A percentile compares a stretch with the other conserved stretches of the same genome.
These are phyloP conservation scores for Plotosus lineatus DNA, from an alignment of 2,113 vertebrate genomes.

Conservation along the genomic window DNA sequence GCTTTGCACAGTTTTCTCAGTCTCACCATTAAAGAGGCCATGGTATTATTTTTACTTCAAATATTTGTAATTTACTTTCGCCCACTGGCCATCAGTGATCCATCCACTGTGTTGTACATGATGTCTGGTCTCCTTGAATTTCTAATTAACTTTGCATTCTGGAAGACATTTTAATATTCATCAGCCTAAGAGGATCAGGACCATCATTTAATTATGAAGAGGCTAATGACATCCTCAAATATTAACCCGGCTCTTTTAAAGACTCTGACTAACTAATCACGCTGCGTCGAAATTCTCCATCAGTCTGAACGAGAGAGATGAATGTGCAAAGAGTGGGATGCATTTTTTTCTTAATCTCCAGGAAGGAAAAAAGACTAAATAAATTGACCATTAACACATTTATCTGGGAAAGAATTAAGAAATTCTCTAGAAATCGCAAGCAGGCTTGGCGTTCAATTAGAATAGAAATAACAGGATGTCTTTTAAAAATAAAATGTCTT, in stretches of 20 bases:
- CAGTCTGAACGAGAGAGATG: background rate
- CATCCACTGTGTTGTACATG: conserved; percentile 1
- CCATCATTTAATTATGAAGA: conserved; percentile 64
- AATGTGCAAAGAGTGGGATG: background rate
- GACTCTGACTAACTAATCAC: conserved; percentile 33
- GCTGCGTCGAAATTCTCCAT: conserved; percentile 3
- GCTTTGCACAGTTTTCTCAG: background rate
- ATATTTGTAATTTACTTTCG: conserved; percentile 37
- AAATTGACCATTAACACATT: background rate
- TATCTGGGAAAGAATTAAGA: background rate
- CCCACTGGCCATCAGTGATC: conserved; percentile 11
- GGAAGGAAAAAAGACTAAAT: background rate
- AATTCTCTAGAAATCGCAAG: background rate
- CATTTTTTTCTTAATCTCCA: background rate
- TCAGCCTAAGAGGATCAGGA: conserved; percentile 58
- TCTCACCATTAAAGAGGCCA: background rate
- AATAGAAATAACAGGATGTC: too few relatives aligned
- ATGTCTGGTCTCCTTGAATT: conserved; percentile 51
- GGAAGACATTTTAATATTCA: conserved; percentile 62
- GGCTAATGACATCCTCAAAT: conserved; percentile 53
- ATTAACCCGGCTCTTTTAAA: conserved; percentile 48
- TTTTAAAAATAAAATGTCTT: too few relatives aligned
- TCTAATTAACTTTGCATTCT: conserved; percentile 68
- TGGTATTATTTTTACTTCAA: conserved; percentile 11
- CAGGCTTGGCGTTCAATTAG: conserved; percentile 27